Base-by-base conservation (phyloP, 2,797 vertebrate genomes). In the Coregonus sp. region DNA sequence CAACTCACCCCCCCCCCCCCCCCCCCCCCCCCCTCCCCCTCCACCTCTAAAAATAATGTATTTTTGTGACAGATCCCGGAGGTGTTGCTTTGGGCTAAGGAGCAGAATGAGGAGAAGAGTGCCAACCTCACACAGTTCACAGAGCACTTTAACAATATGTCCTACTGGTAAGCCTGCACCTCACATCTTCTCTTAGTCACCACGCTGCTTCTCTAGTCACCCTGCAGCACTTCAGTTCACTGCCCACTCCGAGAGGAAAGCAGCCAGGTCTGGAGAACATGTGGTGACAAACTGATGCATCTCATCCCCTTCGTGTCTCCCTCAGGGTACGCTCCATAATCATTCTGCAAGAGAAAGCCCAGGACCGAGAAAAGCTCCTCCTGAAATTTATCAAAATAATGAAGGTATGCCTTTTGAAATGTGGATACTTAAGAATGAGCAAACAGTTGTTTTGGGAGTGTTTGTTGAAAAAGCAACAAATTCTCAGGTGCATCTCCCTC, bases 101-200 rank as follows among this genome's bases (percentile, higher is more conserved):
- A 96, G 81, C 96, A 97, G 90, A 97, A 96, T 7, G 96, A 97
- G 82, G 96, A 97, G 90, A 96, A 95, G 84, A 97, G 96, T 84
- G 95, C 96, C 18, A 96, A 97, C 85, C 76, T 97, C 88, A 97
- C 95, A 0, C 92, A 92, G 86, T 97, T 97, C 90, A 98, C 97
- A 0, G 96, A 98, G 86, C 96, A 98, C 92, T 98, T 98, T 94
- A 99, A 98, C 94, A 98, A 96, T 87, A 97, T 99, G 91, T 97
- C 96, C 68, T 98, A 97, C 90, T 97, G 96, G 96, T 97, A 89
- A 91, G 65, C 15, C 33, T 35, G 94, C 70, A 14, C 20, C 6
- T 6, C 33, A 29, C 29, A 29, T 29, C 61, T 29, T 54, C 52
- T 18, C 59, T 61, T 20, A 2, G n/a, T 61, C 5, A 61, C 59